phyloP scores from a whole-genome alignment of 2,888 invertebrate genomes.

The Yponomeuta sedellus region DNA sequence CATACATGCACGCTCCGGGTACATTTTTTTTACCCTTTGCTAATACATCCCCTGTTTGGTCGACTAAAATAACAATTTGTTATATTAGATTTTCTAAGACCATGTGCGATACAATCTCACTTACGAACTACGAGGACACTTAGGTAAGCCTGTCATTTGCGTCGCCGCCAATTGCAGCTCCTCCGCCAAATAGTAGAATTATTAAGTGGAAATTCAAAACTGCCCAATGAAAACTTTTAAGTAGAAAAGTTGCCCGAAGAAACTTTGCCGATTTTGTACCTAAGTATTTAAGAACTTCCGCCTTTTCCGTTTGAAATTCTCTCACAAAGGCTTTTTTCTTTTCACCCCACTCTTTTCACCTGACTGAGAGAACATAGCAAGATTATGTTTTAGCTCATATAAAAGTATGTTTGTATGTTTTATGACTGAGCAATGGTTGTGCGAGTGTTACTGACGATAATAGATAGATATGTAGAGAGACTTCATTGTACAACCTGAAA shows the following conservation, averaged over 20 bases:
- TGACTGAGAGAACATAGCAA: background rate
- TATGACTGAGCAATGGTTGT: no score
- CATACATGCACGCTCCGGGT: no score
- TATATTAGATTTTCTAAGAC: no score
- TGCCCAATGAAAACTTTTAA: conserved; percentile 1
- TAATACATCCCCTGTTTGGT: no score
- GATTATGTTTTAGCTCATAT: no score
- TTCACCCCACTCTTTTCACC: background rate
- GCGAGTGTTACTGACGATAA: no score
- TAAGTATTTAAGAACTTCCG: conserved; percentile 3
- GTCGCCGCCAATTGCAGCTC: background rate
- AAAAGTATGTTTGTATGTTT: no score
- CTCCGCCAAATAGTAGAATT: background rate
- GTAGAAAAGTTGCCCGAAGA: conserved; percentile 1
- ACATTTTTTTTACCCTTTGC: no score
- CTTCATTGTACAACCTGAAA: no score
- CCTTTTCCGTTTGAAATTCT: background rate
- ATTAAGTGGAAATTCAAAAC: background rate
- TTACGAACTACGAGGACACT: background rate
- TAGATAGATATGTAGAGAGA: no score
- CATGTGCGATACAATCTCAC: background rate
- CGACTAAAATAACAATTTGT: no score
- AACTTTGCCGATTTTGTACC: background rate
- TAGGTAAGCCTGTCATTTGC: background rate
- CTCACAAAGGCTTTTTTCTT: background rate